Percentiles rank a stretch among this genome's conserved stretches.
phyloP scores from a whole-genome alignment of 2,797 vertebrate genomes.

The Lates japonicus region DNA sequence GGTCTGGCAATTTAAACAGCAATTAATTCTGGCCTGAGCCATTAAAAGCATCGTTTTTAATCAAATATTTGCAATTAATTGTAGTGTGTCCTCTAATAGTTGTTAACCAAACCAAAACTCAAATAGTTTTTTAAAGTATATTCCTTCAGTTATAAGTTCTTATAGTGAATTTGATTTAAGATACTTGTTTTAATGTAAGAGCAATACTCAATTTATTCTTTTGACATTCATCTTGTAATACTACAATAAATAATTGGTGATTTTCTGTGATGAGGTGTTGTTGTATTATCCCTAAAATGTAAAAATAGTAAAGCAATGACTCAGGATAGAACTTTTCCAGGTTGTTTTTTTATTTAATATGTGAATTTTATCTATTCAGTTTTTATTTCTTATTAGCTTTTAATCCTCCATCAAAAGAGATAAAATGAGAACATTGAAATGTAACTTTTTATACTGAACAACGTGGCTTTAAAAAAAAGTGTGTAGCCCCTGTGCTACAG shows the following conservation, averaged over 20 bases:
- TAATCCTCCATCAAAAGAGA: background rate
- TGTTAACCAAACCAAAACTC: background rate
- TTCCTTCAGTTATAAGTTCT: background rate
- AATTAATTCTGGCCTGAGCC: background rate
- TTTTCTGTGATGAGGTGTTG: background rate
- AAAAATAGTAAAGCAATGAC: background rate
- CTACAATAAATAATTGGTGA: background rate
- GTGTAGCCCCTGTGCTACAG: background rate
- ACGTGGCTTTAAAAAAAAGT: background rate
- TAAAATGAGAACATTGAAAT: background rate
- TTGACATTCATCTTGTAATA: background rate
- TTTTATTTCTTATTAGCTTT: background rate
- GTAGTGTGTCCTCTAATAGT: background rate
- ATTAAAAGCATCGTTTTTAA: background rate
- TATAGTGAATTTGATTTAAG: background rate
- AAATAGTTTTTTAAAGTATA: background rate
- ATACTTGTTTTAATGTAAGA: background rate
- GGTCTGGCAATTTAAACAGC: background rate
- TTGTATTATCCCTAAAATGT: background rate
- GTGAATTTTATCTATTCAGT: background rate
- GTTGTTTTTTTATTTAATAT: background rate
- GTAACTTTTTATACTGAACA: conserved; percentile 1
- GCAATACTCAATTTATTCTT: background rate
- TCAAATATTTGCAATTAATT: background rate
- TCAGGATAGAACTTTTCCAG: background rate